A percentile compares a stretch with the other conserved stretches of the same genome.
phyloP scores from a whole-genome alignment of 2,797 vertebrate genomes.

The Lateolabrax maculatus region DNA sequence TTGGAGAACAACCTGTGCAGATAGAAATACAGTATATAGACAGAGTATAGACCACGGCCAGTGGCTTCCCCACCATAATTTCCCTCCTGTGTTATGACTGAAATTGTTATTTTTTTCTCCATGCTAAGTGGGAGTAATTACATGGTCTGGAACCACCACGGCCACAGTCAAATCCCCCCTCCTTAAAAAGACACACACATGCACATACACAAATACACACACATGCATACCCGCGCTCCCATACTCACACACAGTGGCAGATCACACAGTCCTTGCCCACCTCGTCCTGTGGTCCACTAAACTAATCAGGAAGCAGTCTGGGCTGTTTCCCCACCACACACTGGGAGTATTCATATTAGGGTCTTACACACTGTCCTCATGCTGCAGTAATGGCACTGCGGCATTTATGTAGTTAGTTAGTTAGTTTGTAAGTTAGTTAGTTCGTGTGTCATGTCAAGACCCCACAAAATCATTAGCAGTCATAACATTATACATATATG shows the following conservation, averaged over 20 bases:
- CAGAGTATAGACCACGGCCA: conserved; percentile 42
- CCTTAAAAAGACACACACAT: conserved; percentile 61
- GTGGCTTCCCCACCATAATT: conserved; percentile 70
- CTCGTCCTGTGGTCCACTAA: conserved; percentile 71
- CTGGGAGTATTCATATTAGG: conserved; percentile 57
- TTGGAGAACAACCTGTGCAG: conserved; percentile 67
- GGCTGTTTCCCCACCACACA: conserved; percentile 71
- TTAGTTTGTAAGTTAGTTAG: background rate
- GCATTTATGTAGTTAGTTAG: conserved; percentile 8
- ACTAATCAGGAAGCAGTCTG: conserved; percentile 81
- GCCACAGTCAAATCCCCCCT: conserved; percentile 79
- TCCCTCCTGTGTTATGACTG: conserved; percentile 75
- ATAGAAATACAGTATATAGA: conserved; percentile 61
- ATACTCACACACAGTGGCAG: conserved; percentile 50
- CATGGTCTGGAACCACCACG: conserved; percentile 78
- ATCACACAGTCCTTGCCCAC: conserved; percentile 55
- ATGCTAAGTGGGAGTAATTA: conserved; percentile 84
- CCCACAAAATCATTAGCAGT: background rate
- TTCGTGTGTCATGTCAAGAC: background rate
- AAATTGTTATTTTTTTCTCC: conserved; percentile 78
- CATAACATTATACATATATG: background rate
- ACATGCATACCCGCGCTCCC: conserved; percentile 17
- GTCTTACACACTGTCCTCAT: conserved; percentile 17
- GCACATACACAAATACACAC: conserved; percentile 24
- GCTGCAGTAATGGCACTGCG: conserved; percentile 26